phyloP scores from a whole-genome alignment of 64 coral and sea anemone genomes.

The Pachyseris speciosa region DNA sequence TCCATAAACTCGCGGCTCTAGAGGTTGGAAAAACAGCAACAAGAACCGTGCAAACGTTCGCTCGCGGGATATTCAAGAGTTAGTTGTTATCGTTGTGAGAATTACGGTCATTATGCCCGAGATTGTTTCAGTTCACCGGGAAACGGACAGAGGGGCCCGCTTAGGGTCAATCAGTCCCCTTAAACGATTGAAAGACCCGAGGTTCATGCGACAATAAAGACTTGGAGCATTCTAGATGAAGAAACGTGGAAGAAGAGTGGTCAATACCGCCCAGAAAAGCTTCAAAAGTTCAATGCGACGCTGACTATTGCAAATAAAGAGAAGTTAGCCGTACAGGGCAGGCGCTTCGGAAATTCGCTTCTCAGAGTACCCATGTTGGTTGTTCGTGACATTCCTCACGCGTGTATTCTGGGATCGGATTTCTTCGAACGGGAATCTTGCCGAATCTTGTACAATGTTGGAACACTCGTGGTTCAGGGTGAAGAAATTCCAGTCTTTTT shows the following conservation, averaged over 20 bases:
- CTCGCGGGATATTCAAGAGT: no score
- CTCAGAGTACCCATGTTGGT: neutral
- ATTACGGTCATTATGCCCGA: no score
- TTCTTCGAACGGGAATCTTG: constrained; percentile 47
- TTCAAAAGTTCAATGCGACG: neutral
- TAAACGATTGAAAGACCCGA: neutral
- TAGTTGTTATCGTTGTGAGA: no score
- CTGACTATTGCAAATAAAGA: constrained; percentile 50
- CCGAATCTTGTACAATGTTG: constrained; percentile 48
- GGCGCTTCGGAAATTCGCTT: neutral
- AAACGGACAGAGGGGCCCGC: constrained; percentile 9
- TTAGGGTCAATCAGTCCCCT: no score
- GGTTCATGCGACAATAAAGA: neutral
- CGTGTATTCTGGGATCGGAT: constrained; percentile 51
- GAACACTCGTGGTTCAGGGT: constrained; percentile 28
- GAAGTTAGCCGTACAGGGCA: constrained; percentile 15
- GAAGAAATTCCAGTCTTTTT: constrained; percentile 39
- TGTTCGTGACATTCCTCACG: constrained; percentile 13
- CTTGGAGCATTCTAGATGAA: constrained; percentile 34
- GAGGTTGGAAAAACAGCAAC: neutral
- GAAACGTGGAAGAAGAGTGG: no score
- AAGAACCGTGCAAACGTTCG: neutral
- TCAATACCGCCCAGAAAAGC: no score
- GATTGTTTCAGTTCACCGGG: neutral
- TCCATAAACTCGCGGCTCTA: neutral